These are phyloP conservation scores for Pygocentrus nattereri DNA, from an alignment of 2,797 vertebrate genomes.

Conservation along the genomic window DNA sequence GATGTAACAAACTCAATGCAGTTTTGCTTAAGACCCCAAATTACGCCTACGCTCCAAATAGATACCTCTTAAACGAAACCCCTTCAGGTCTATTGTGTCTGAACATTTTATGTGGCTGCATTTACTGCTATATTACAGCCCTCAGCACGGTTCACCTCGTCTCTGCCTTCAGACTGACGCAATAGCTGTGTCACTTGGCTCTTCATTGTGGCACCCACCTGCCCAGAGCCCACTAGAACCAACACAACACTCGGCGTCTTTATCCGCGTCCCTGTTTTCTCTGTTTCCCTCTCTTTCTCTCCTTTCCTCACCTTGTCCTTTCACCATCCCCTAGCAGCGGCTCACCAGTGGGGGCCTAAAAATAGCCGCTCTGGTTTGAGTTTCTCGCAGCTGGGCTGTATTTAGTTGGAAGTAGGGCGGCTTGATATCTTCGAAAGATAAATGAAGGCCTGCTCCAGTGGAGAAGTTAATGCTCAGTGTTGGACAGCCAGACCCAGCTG, in stretches of 20 bases:
- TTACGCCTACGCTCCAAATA: too few relatives aligned
- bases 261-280: neutral
- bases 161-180: neutral
- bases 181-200: neutral
- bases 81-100: too few relatives aligned
- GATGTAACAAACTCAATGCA: too few relatives aligned
- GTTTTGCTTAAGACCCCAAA: too few relatives aligned
- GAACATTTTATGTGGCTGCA: too few relatives aligned
- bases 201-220: neutral
- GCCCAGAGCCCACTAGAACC: conserved; percentile 11
- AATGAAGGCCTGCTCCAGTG: conserved; percentile 24
- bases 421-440: conserved; percentile 54
- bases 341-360: conserved; percentile 41
- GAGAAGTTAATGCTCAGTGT: neutral
- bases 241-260: conserved; percentile 1
- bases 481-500: neutral
- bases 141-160: too few relatives aligned
- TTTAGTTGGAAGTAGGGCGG: conserved; percentile 54
- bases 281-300: conserved; percentile 15
- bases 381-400: conserved; percentile 36
- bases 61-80: too few relatives aligned
- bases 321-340: conserved; percentile 10
- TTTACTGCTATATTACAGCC: too few relatives aligned
- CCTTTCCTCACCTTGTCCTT: conserved; percentile 24
- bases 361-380: conserved; percentile 37